Evolutionary conservation across 2,113 vertebrate genomes (phyloP).

Genomic region (Poeciliopsis prolifica): DNA sequence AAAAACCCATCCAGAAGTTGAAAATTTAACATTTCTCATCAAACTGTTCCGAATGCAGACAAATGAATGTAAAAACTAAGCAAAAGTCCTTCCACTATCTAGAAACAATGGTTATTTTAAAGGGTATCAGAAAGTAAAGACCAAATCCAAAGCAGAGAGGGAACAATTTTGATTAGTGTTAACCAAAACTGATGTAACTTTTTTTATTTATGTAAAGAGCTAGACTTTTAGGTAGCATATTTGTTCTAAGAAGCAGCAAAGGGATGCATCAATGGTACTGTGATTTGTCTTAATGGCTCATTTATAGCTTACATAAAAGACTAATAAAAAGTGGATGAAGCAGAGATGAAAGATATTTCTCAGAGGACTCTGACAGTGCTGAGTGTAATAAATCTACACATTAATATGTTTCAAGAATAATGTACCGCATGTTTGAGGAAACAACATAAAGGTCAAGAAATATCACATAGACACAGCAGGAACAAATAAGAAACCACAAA

Average conservation of each 20-base stretch:
- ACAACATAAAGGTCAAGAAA: slow-evolving; percentile 8
- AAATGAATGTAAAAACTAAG: not conserved
- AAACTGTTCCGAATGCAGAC: slow-evolving; percentile 6
- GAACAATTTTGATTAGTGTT: not conserved
- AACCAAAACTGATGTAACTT: not conserved
- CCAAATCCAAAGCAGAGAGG: not conserved
- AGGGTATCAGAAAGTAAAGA: not conserved
- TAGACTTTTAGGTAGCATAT: not conserved
- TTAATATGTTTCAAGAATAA: slow-evolving; percentile 8
- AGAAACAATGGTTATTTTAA: not conserved
- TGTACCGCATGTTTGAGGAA: slow-evolving; percentile 2
- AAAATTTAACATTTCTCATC: slow-evolving; percentile 7
- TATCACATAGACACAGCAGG: slow-evolving; percentile 1
- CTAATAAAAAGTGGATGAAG: slow-evolving; percentile 24
- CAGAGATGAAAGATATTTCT: slow-evolving; percentile 11
- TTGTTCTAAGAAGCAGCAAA: slow-evolving; percentile 10
- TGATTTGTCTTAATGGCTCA: slow-evolving; percentile 40
- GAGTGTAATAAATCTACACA: slow-evolving; percentile 14
- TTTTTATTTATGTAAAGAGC: not conserved
- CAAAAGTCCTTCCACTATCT: not conserved
- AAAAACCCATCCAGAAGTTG: not conserved
- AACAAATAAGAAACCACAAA: slow-evolving; percentile 21
- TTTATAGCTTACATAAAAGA: slow-evolving; percentile 32
- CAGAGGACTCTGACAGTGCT: slow-evolving; percentile 3
- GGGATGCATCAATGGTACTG: slow-evolving; percentile 17